Evolutionary conservation across 2,888 invertebrate genomes (phyloP).

Genomic region (Eulithis testata): DNA sequence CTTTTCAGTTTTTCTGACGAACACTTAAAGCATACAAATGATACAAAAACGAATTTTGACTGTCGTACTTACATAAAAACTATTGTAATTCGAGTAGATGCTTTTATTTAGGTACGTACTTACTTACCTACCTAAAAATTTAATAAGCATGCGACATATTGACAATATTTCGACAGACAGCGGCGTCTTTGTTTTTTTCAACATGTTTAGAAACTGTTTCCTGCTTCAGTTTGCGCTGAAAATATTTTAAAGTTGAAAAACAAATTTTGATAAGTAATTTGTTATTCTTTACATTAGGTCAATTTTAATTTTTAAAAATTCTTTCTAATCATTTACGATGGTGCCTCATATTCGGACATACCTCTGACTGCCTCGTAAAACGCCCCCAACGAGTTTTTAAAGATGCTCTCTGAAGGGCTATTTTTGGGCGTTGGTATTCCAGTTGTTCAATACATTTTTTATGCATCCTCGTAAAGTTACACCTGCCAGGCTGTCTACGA

Average conservation of each 20-base stretch:
- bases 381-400: no score
- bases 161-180: conserved; percentile 25
- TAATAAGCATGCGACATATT: conserved; percentile 16
- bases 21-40: conserved; percentile 23
- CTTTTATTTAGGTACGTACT: not conserved
- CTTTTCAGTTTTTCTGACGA: conserved; percentile 22
- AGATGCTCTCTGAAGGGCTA: no score
- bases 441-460: no score
- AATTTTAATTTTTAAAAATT: no score
- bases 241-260: conserved; percentile 16
- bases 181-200: conserved; percentile 19
- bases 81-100: conserved; percentile 9
- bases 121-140: conserved; percentile 18
- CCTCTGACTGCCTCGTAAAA: no score
- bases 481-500: no score
- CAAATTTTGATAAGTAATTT: no score
- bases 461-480: no score
- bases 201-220: conserved; percentile 20
- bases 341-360: no score
- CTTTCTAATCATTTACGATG: no score
- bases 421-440: no score
- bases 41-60: conserved; percentile 27
- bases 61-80: conserved; percentile 21
- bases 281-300: not conserved
- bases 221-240: conserved; percentile 11